Evolutionary conservation across 2,797 vertebrate genomes (phyloP).

Genomic region (Sparidentex hasta): DNA sequence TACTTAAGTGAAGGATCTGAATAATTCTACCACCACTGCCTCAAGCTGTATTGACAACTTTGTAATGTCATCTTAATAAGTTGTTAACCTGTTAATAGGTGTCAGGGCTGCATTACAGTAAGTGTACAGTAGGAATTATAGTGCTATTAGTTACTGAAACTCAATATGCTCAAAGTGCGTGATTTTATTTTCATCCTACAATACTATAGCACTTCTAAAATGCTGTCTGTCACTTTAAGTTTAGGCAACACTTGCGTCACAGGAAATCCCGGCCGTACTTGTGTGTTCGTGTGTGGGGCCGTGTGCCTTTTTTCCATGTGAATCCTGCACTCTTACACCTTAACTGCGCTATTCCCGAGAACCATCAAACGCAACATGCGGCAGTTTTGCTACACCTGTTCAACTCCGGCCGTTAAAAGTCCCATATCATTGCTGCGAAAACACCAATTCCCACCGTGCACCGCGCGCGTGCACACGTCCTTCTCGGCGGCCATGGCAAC

Average conservation of each 20-base stretch:
- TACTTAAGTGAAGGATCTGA: too few species aligned
- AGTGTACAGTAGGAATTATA: background rate
- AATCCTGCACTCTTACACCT: background rate
- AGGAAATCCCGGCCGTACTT: slow-evolving; percentile 16
- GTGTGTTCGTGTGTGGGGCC: background rate
- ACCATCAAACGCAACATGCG: background rate
- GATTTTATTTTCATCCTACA: background rate
- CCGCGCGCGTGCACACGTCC: slow-evolving; percentile 14
- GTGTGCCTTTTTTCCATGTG: background rate
- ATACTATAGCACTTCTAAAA: background rate
- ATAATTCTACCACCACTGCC: too few species aligned
- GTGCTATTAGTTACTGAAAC: background rate
- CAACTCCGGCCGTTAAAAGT: background rate
- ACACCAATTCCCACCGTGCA: slow-evolving; percentile 64
- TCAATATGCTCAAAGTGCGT: too few species aligned
- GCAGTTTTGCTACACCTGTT: background rate
- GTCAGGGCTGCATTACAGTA: background rate
- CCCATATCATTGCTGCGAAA: background rate
- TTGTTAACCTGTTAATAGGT: background rate
- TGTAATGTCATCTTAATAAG: background rate
- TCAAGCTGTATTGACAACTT: background rate
- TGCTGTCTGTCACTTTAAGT: slow-evolving; percentile 39
- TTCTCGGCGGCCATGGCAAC: background rate
- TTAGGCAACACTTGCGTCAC: slow-evolving; percentile 16
- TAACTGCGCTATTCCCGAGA: slow-evolving; percentile 8